A percentile compares a stretch with the other conserved stretches of the same genome.
Evolutionary conservation across 1,140 invertebrate species (phyloP).

Genomic region (Elysia chlorotica): DNA sequence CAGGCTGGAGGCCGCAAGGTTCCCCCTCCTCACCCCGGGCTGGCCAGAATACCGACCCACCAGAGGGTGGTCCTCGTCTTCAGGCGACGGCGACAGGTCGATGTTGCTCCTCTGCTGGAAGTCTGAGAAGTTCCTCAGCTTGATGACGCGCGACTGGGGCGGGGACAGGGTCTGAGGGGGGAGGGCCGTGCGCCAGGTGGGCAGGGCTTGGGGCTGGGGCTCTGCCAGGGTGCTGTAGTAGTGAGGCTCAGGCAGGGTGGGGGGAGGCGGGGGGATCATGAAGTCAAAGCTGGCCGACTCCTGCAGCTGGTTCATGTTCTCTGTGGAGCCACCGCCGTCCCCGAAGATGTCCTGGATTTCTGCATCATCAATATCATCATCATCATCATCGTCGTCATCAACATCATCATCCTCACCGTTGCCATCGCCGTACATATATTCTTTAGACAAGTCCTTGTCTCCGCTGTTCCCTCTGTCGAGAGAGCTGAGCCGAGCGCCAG

Average conservation of each 20-base stretch:
- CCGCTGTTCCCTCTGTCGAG: conserved; percentile 24
- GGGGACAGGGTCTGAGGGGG: conserved; percentile 39
- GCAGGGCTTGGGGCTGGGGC: conserved; percentile 22
- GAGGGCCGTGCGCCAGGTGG: conserved; percentile 26
- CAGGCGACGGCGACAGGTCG: conserved; percentile 54
- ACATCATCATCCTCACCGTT: conserved; percentile 46
- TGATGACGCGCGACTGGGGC: conserved; percentile 46
- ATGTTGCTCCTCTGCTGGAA: conserved; percentile 47
- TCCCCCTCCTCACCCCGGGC: too few species aligned
- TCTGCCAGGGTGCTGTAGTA: conserved; percentile 36
- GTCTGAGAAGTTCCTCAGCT: conserved; percentile 49
- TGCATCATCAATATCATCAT: conserved; percentile 45
- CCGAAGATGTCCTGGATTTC: conserved; percentile 52
- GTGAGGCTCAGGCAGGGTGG: conserved; percentile 28
- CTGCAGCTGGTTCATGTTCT: conserved; percentile 48
- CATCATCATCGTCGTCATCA: conserved; percentile 51
- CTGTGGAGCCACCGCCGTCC: conserved; percentile 40
- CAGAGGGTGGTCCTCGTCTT: too few species aligned
- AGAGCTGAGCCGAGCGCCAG: conserved; percentile 27
- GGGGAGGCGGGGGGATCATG: conserved; percentile 48
- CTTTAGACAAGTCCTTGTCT: conserved; percentile 44
- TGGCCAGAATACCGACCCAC: too few species aligned
- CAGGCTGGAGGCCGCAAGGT: too few species aligned
- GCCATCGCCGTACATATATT: conserved; percentile 46
- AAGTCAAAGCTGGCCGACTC: conserved; percentile 56